Evolutionary conservation across 2,888 invertebrate genomes (phyloP).

Genomic region (Amiota mariae): DNA sequence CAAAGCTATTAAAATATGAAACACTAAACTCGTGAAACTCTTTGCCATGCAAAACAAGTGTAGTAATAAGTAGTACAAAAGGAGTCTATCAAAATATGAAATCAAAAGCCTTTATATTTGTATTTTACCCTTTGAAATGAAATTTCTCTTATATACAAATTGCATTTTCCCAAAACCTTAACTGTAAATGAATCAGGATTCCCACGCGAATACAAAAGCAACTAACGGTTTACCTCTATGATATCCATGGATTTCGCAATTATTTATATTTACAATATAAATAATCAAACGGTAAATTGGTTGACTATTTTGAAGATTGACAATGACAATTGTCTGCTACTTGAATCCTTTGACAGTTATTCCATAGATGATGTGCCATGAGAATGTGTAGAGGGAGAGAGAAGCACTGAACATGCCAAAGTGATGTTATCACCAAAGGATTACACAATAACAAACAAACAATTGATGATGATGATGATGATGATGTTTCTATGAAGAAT

Average conservation of each 20-base stretch:
- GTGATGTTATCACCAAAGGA: constrained; percentile 18
- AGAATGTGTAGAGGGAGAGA: too few species aligned
- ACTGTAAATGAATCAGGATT: constrained; percentile 9
- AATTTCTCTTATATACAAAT: not conserved
- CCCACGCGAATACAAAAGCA: constrained; percentile 7
- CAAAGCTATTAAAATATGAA: too few species aligned
- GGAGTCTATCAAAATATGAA: too few species aligned
- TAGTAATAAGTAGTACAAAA: too few species aligned
- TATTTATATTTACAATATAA: not conserved
- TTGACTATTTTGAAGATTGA: constrained; percentile 21
- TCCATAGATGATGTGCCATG: not conserved
- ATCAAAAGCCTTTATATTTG: too few species aligned
- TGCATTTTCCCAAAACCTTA: constrained; percentile 17
- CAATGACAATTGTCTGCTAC: constrained; percentile 21
- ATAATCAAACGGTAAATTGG: constrained; percentile 21
- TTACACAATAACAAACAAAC: constrained; percentile 18
- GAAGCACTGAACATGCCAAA: not conserved
- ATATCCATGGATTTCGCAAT: constrained; percentile 9
- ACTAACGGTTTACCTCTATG: constrained; percentile 4
- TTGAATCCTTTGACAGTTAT: not conserved
- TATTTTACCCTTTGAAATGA: too few species aligned
- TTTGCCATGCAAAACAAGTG: too few species aligned
- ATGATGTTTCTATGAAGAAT: not conserved
- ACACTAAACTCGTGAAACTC: too few species aligned
- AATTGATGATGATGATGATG: not conserved